These are phyloP conservation scores for Plecotus auritus DNA, from an alignment of 2,113 vertebrate species.

Conservation along the genomic window DNA sequence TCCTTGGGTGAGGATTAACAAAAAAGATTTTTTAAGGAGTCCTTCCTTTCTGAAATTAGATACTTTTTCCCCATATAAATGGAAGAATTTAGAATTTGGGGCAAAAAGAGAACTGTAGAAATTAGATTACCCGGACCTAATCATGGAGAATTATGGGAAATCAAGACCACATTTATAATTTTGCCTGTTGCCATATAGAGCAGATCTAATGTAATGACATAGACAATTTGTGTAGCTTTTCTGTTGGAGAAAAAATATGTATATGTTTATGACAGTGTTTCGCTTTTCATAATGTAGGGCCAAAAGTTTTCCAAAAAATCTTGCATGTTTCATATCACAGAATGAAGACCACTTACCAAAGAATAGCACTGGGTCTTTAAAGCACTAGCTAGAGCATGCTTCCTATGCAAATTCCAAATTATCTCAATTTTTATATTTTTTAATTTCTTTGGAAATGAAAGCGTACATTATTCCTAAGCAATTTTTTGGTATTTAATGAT, in stretches of 20 bases:
- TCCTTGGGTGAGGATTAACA: neutral
- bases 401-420: neutral
- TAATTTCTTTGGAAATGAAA: constrained; percentile 11
- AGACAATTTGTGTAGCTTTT: neutral
- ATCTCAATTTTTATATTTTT: neutral
- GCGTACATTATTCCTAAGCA: neutral
- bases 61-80: neutral
- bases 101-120: neutral
- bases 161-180: neutral
- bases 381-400: neutral
- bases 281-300: neutral
- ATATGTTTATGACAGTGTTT: neutral
- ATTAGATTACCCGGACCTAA: neutral
- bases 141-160: neutral
- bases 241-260: neutral
- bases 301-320: neutral
- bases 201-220: neutral
- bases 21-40: neutral
- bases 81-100: constrained; percentile 14
- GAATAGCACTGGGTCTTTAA: neutral
- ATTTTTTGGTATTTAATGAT: neutral
- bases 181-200: neutral
- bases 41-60: neutral
- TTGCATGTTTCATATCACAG: neutral
- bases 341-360: neutral